Evolutionary conservation across 2,888 invertebrate genomes (phyloP), one percentile per base, ranked within the genome.

Genomic region (Mystacides longicornis): DNA sequence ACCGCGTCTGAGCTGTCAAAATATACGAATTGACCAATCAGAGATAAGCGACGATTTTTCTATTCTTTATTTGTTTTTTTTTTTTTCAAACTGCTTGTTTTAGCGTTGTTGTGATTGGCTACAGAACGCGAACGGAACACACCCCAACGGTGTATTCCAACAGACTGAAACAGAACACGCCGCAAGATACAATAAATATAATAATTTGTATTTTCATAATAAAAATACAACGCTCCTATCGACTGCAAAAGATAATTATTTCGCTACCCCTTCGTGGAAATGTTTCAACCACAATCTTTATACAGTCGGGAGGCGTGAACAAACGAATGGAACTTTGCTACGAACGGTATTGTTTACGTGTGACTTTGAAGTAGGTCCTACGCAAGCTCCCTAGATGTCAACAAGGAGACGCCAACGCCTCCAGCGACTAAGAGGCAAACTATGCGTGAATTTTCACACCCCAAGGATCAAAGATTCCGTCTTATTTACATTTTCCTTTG

Each of bases 401-500:
- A 7, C 11, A 27, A 27, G 14, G 37, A 14, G 37, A 37, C 14
- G 14, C 37, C 37, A 22, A 23, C 48, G 48, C 48, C 48, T n/a
- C 48, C 23, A 23, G 48, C 48, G 48, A 23, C 4, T n/a, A n/a
- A 48, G 23, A 22, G 2, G 4, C 20, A 5, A 5, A 19, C 20
- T 11, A 19, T 9, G n/a, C 46, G 46, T 46, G 46, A 21, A 46
- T 46, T 46, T 46, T 19, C 7, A 20, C 46, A 46, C 46, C 20
- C 16, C 4, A 23, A 18, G 23, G 22, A 23, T 48, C 23, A 23
- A 37, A 37, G 37, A 14, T 37, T 37, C 16, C n/a, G n/a, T n/a
- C n/a, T n/a, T n/a, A n/a, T n/a, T n/a, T n/a, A n/a, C n/a, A n/a
- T n/a, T n/a, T n/a, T n/a, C n/a, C n/a, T n/a, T n/a, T n/a, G n/a